These are phyloP conservation scores for Schizotus pectinicornis DNA, from an alignment of 2,888 invertebrate genomes.

Conservation along the genomic window DNA sequence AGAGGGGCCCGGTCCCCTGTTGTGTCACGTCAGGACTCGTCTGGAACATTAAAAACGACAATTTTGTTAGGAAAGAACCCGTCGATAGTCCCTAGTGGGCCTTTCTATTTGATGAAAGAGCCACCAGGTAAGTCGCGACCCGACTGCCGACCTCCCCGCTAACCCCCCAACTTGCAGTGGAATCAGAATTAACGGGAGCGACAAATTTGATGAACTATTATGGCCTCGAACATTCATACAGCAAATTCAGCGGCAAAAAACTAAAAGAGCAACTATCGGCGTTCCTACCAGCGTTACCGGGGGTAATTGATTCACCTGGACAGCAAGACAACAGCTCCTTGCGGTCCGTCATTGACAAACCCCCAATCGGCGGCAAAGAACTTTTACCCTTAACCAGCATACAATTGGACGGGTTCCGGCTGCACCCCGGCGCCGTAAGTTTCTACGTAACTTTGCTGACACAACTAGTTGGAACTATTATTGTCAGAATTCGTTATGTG, in stretches of 20 bases:
- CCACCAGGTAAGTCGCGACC: conserved; percentile 72
- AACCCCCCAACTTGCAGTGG: conserved; percentile 64
- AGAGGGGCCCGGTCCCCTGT: conserved; percentile 94
- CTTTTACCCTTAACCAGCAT: conserved; percentile 83
- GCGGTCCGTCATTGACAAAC: conserved; percentile 93
- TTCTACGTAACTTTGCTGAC: no score
- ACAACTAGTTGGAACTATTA: no score
- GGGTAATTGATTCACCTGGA: conserved; percentile 93
- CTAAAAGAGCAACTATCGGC: conserved; percentile 94
- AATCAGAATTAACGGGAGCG: conserved; percentile 93
- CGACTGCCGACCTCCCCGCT: conserved; percentile 1
- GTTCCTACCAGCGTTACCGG: conserved; percentile 93
- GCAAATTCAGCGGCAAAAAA: conserved; percentile 97
- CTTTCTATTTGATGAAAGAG: conserved; percentile 98
- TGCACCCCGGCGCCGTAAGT: conserved; percentile 88
- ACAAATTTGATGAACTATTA: conserved; percentile 97
- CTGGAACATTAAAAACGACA: conserved; percentile 96
- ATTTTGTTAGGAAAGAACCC: conserved; percentile 97
- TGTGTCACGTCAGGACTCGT: conserved; percentile 94
- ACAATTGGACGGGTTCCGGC: conserved; percentile 89
- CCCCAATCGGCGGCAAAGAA: conserved; percentile 92
- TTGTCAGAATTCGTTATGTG: no score
- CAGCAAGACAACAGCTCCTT: conserved; percentile 85
- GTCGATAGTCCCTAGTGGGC: conserved; percentile 95
- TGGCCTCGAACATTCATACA: conserved; percentile 95